These are phyloP conservation scores for Aeoliscus strigatus DNA, from an alignment of 2,797 vertebrate species.

Conservation along the genomic window DNA sequence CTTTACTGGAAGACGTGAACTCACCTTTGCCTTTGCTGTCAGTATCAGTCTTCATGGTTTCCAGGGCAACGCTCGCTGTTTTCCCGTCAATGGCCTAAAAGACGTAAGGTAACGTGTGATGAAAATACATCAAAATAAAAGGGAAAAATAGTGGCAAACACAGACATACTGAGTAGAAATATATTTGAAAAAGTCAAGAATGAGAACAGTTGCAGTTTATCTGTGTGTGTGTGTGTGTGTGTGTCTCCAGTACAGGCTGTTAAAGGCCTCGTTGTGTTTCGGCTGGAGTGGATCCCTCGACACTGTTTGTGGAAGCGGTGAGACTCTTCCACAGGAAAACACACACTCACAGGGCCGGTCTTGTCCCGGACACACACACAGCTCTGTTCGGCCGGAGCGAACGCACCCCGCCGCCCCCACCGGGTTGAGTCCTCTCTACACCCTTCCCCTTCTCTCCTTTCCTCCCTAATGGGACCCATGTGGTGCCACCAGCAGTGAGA, in stretches of 20 bases:
- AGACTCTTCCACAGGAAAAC: conserved; percentile 60
- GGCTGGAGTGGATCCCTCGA: conserved; percentile 55
- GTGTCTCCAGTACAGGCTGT: conserved; percentile 4
- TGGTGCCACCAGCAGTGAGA: conserved; percentile 37
- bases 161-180: too few relatives aligned
- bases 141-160: too few relatives aligned
- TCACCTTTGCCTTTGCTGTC: conserved; percentile 89
- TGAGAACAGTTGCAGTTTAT: neutral
- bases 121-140: neutral
- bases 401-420: conserved; percentile 10
- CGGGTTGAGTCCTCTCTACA: conserved; percentile 11
- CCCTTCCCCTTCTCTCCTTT: conserved; percentile 6
- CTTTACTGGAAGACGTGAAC: conserved; percentile 10
- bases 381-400: conserved; percentile 34
- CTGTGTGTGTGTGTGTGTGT: conserved; percentile 1
- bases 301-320: conserved; percentile 67
- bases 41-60: conserved; percentile 86
- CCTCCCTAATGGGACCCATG: conserved; percentile 55
- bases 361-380: conserved; percentile 58
- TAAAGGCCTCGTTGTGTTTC: conserved; percentile 55
- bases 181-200: too few relatives aligned
- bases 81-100: conserved; percentile 78
- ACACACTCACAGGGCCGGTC: conserved; percentile 50
- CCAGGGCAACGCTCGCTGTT: conserved; percentile 73
- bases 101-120: neutral